A percentile compares a stretch with the other conserved stretches of the same genome.
Evolutionary conservation across 2,113 vertebrate genomes (phyloP).

Genomic region (Halichoerus grypus): DNA sequence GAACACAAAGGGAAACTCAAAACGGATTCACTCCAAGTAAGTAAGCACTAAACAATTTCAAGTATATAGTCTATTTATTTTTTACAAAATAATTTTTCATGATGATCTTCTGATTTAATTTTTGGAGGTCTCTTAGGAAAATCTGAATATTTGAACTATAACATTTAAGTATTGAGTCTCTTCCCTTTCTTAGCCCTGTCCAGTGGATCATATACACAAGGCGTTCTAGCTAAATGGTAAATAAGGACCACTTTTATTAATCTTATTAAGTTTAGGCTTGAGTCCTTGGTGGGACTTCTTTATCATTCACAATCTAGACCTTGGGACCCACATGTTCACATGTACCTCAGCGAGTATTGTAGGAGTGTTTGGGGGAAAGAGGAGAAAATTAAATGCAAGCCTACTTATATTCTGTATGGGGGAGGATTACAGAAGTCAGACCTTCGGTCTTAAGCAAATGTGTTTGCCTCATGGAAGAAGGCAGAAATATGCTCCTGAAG

Average conservation of each 20-base stretch:
- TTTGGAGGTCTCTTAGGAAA: not conserved
- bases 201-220: not conserved
- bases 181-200: not conserved
- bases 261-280: not conserved
- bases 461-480: not conserved
- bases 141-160: conserved; percentile 30
- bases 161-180: not conserved
- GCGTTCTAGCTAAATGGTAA: not conserved
- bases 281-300: not conserved
- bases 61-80: not conserved
- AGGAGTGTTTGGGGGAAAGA: not conserved
- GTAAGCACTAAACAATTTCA: conserved; percentile 74
- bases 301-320: not conserved
- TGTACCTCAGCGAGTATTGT: not conserved
- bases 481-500: not conserved
- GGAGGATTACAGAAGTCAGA: conserved; percentile 9
- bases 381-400: not conserved
- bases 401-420: not conserved
- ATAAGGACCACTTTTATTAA: not conserved
- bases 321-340: not conserved
- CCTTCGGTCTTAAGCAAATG: not conserved
- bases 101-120: not conserved
- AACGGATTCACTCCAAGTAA: conserved; percentile 98
- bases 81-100: conserved; percentile 50
- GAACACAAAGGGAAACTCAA: conserved; percentile 98